phyloP scores from a whole-genome alignment of 2,888 invertebrate genomes.

The Cryptosula pallasiana region DNA sequence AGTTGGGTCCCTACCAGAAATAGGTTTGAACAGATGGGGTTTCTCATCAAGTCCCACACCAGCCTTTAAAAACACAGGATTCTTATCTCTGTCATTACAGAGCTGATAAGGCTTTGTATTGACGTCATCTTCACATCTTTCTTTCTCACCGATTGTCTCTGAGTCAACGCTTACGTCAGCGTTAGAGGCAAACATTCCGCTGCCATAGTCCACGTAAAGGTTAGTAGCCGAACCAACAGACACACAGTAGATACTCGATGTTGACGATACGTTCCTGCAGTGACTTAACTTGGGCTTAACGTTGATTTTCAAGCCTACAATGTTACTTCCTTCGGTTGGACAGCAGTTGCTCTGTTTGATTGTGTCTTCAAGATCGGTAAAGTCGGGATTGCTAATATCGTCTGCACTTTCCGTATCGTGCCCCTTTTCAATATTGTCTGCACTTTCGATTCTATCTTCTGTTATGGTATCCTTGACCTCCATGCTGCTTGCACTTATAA shows the following conservation, averaged over 20 bases:
- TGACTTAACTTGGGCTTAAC: background rate
- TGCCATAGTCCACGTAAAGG: background rate
- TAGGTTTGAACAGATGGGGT: constrained; percentile 88
- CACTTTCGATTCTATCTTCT: too few relatives aligned
- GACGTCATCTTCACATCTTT: background rate
- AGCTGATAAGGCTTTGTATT: background rate
- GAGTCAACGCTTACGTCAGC: background rate
- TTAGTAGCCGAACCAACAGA: background rate
- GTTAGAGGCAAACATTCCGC: constrained; percentile 7
- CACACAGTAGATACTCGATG: background rate
- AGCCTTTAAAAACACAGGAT: constrained; percentile 36
- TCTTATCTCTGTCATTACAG: background rate
- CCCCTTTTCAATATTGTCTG: too few relatives aligned
- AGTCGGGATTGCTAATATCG: too few relatives aligned
- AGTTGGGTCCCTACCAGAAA: constrained; percentile 59
- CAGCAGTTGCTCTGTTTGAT: too few relatives aligned
- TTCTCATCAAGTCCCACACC: constrained; percentile 62
- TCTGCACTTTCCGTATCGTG: too few relatives aligned
- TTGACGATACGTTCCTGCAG: background rate
- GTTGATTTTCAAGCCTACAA: too few relatives aligned
- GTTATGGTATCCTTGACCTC: too few relatives aligned
- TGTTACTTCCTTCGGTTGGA: too few relatives aligned
- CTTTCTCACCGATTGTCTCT: too few relatives aligned
- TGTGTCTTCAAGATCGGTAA: too few relatives aligned
- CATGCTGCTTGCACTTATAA: too few relatives aligned